These are phyloP conservation scores for Pristionchus maxplancki DNA, from an alignment of 2,888 invertebrate genomes.

Conservation along the genomic window DNA sequence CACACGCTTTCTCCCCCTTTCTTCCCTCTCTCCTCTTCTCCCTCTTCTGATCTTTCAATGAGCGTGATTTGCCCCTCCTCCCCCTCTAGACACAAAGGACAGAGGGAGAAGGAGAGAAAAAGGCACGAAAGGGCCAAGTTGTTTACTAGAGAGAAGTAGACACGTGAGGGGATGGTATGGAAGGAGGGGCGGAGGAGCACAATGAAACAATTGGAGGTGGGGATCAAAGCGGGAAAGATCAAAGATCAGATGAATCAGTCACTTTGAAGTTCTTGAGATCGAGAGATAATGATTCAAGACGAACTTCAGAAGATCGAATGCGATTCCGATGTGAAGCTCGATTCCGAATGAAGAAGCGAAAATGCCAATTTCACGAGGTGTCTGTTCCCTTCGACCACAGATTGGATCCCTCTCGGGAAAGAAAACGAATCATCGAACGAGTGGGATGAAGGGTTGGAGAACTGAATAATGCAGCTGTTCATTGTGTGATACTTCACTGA, in stretches of 20 bases:
- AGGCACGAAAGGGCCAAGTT: neutral
- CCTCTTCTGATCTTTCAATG: slow-evolving; percentile 9
- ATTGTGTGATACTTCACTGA: no score
- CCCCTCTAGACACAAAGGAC: slow-evolving; percentile 37
- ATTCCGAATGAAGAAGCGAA: neutral
- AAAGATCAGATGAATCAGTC: neutral
- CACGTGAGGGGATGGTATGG: slow-evolving; percentile 20
- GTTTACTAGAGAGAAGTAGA: slow-evolving; percentile 29
- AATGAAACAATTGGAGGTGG: neutral
- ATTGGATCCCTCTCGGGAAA: neutral
- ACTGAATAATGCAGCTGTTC: no score
- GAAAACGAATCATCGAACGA: neutral
- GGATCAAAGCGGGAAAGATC: neutral
- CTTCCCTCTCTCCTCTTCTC: neutral
- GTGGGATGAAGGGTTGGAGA: no score
- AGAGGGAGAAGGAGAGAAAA: neutral
- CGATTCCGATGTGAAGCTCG: no score
- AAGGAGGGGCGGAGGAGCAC: neutral
- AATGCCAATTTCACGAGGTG: neutral
- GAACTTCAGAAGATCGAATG: no score
- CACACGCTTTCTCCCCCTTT: no score
- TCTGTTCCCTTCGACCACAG: no score
- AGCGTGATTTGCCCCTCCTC: neutral
- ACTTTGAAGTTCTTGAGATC: neutral
- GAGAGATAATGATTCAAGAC: no score